These are phyloP conservation scores for Phrynocephalus guinanensis DNA, from an alignment of 2,797 vertebrate species.

Conservation along the genomic window DNA sequence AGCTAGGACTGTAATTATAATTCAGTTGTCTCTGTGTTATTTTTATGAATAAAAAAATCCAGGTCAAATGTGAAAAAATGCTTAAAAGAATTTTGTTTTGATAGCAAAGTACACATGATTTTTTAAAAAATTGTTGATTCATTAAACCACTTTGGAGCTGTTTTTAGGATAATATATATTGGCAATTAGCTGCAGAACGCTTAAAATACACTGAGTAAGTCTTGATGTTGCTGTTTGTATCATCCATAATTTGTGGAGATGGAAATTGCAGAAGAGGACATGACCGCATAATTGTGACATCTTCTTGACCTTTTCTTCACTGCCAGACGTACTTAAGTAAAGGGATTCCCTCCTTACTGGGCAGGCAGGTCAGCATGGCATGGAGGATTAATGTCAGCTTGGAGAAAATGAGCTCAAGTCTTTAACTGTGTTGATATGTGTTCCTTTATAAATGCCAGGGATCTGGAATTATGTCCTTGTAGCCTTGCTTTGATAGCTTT, in stretches of 20 bases:
- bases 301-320: conserved; percentile 14
- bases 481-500: neutral
- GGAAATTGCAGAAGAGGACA: conserved; percentile 9
- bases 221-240: neutral
- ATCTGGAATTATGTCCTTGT: neutral
- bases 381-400: conserved; percentile 43
- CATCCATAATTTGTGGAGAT: neutral
- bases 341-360: conserved; percentile 29
- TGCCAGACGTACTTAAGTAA: conserved; percentile 39
- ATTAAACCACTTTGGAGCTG: neutral
- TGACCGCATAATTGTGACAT: conserved; percentile 20
- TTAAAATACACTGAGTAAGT: neutral
- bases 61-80: conserved; percentile 2
- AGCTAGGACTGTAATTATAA: neutral
- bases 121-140: neutral
- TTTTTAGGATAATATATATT: neutral
- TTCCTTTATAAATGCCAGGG: neutral
- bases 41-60: conserved; percentile 8
- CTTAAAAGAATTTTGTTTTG: conserved; percentile 6
- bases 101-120: neutral
- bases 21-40: neutral
- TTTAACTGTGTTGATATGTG: conserved; percentile 33
- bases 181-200: neutral
- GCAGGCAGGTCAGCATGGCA: conserved; percentile 19
- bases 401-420: conserved; percentile 32